Evolutionary conservation across 2,888 invertebrate species (phyloP).

Genomic region (Dugesia japonica): DNA sequence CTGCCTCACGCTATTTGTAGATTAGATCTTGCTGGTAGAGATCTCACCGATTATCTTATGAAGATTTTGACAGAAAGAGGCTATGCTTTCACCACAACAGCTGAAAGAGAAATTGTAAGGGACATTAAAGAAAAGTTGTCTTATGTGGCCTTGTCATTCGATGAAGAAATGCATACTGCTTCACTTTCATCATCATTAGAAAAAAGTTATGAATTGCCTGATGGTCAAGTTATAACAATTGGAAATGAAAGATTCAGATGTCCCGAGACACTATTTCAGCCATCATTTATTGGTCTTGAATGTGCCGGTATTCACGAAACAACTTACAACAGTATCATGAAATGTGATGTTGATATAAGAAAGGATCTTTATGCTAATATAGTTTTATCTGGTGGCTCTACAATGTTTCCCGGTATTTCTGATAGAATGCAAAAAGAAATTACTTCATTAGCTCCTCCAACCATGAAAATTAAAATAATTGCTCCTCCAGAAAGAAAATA

Average conservation of each 20-base stretch:
- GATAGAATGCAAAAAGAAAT: constrained; percentile 89
- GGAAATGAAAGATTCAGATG: constrained; percentile 33
- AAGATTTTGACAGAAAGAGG: constrained; percentile 36
- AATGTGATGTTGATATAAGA: constrained; percentile 39
- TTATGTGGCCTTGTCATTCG: constrained; percentile 64
- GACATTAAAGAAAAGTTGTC: constrained; percentile 37
- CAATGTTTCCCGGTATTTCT: constrained; percentile 83
- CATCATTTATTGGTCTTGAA: constrained; percentile 34
- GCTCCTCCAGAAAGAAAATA: constrained; percentile 81
- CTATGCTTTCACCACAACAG: constrained; percentile 35
- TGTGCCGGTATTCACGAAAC: constrained; percentile 69
- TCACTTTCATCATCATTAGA: constrained; percentile 62
- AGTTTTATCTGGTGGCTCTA: constrained; percentile 65
- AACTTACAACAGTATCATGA: constrained; percentile 61
- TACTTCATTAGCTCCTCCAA: constrained; percentile 58
- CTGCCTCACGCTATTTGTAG: constrained; percentile 34
- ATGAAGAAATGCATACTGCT: constrained; percentile 84
- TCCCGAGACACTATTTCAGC: constrained; percentile 36
- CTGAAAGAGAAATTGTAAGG: constrained; percentile 62
- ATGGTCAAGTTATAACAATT: constrained; percentile 35
- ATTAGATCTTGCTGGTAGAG: constrained; percentile 36
- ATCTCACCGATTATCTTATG: constrained; percentile 35
- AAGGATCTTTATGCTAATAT: constrained; percentile 57
- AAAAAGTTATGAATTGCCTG: constrained; percentile 36
- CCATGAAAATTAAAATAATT: constrained; percentile 57